Evolutionary conservation across 1,140 invertebrate species (phyloP), one percentile per base, ranked within the genome.

Genomic region (Hestina assimilis): DNA sequence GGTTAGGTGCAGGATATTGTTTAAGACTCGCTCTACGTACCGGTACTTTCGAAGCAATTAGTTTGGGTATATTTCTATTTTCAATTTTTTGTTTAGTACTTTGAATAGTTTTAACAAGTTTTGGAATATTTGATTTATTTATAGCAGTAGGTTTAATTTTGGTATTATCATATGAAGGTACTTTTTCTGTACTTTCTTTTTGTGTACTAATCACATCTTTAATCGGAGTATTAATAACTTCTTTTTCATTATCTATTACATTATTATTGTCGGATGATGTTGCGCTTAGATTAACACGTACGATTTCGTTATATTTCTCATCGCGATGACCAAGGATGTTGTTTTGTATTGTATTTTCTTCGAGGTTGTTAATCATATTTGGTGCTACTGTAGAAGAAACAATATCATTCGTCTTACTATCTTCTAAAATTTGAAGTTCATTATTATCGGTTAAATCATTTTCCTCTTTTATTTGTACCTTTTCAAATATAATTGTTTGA

Each of bases 61-160:
- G 50, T 76, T 89, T 89, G 24, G 71, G 62, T 35, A 59, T 41
- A 38, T 50, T 71, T 70, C 80, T 86, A 41, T 82, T 23, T 21
- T 48, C 75, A 11, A 42, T 47, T 67, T 83, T 84, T 35, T 69
- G 45, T 61, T 84, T 84, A 57, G 46, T 72, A 51, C 53, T 74
- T 38, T 72, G 69, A 8, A 67, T 48, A 7, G 60, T 63, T 69
- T 73, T 84, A 14, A 87, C 60, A 20, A 72, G 69, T 63, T 86
- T 83, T 38, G 83, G 84, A 53, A 86, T 86, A 61, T 78, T 84
- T 14, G 83, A 87, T 63, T 80, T 83, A 59, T 59, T 66, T 40
- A 48, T 46, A 9, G 9, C 2, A 21, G 20, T 20, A 20, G 55
- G 24, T 60, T 56, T 26, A 31, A 7, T 20, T 53, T 53, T 29